Conservation (phyloP, 37 sponge, comb jelly and placozoan species). For the Beroe forskalii region DNA sequence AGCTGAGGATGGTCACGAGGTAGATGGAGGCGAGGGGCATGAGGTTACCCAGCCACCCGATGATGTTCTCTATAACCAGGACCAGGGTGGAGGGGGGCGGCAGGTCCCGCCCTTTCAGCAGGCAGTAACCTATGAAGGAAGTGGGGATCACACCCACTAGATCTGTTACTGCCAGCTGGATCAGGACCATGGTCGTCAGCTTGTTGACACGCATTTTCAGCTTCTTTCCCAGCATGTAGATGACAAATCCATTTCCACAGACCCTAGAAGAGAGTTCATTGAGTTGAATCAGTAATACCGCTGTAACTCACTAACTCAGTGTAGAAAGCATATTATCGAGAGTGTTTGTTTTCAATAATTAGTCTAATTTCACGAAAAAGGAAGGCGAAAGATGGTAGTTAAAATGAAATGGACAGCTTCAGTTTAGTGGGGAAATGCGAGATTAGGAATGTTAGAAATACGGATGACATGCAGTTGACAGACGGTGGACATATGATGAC, state of each 20-base stretch:
- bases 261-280: neutral
- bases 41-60: constrained; percentile 53
- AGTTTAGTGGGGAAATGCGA: too few relatives aligned
- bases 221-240: constrained; percentile 25
- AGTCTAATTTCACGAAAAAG: too few relatives aligned
- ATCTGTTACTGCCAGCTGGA: constrained; percentile 19
- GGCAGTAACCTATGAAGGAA: constrained; percentile 47
- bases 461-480: too few relatives aligned
- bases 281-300: too few relatives aligned
- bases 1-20: constrained; percentile 44
- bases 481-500: too few relatives aligned
- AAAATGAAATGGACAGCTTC: too few relatives aligned
- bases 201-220: neutral
- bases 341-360: too few relatives aligned
- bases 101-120: constrained; percentile 8
- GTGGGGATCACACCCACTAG: neutral
- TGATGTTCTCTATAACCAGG: neutral
- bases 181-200: constrained; percentile 10
- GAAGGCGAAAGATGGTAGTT: too few relatives aligned
- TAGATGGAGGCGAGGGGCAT: constrained; percentile 64
- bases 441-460: too few relatives aligned
- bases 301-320: too few relatives aligned
- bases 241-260: constrained; percentile 17
- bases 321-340: too few relatives aligned
- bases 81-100: constrained; percentile 13